Evolutionary conservation across 2,113 vertebrate species (phyloP).

Genomic region (Noturus placidus): DNA sequence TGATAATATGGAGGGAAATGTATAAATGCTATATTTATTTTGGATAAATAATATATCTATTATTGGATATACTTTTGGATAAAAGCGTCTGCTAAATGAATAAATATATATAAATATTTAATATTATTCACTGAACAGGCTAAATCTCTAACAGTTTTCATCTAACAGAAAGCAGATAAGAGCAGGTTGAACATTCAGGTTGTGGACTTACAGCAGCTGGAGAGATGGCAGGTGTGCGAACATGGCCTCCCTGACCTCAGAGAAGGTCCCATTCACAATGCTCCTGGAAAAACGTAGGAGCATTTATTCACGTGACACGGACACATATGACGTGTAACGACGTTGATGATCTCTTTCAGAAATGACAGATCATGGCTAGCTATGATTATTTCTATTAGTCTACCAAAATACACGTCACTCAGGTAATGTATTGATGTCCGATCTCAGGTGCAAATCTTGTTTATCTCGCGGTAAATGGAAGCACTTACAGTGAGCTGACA

Average conservation of each 20-base stretch:
- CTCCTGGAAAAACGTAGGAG: conserved; percentile 74
- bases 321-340: neutral
- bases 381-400: neutral
- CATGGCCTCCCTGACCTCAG: conserved; percentile 93
- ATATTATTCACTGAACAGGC: neutral
- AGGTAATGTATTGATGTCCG: neutral
- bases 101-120: no score
- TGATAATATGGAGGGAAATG: neutral
- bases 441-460: neutral
- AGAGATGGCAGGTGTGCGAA: conserved; percentile 91
- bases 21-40: no score
- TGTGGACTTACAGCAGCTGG: conserved; percentile 89
- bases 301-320: neutral
- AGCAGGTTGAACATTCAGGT: neutral
- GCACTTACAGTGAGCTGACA: conserved; percentile 88
- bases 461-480: neutral
- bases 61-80: no score
- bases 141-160: neutral
- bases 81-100: no score
- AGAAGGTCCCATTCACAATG: conserved; percentile 93
- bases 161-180: neutral
- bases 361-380: neutral
- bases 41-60: no score
- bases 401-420: neutral
- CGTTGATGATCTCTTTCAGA: neutral